Evolutionary conservation across 1,140 invertebrate genomes (phyloP), one percentile per base, ranked within the genome.

Genomic region (Drosophila sechellia): DNA sequence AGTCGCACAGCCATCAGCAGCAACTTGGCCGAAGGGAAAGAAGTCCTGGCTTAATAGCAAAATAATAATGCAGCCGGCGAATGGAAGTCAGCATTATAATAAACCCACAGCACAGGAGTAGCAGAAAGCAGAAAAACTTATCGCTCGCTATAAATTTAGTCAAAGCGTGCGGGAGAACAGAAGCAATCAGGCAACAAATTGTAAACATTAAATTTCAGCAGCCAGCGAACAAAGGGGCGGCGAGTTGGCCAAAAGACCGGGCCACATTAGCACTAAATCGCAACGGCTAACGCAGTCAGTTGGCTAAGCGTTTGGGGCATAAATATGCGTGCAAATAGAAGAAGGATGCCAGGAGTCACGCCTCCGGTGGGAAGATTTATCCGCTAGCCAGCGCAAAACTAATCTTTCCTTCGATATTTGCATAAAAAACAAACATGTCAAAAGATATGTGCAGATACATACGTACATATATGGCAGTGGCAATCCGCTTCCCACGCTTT

Each of bases 361-460:
- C 68, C 68, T 70, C 68, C 68, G 53, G 43, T 55, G 53, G 37
- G 10, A 25, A 79, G 59, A 84, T 84, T 84, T 84, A 84, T 79
- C 71, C 72, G 8, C 25, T 31, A 15, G 27, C 20, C 37, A 13
- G 49, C 52, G 42, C 42, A 48, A 70, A 68, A 87, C 79, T 87
- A 87, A 87, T 87, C 84, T 87, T 89, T 85, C 74, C 78, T 86
- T 83, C 84, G 84, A 87, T 87, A 87, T 87, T 87, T 87, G 83
- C 83, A 87, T 87, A 86, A 81, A 79, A 75, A 69, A 63, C 75
- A 87, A 86, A 81, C 76, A 83, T 83, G 79, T 87, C 84, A 87
- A 87, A 83, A 79, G 81, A 86, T 74, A 55, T 61, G 31, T 31
- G 31, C 31, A 31, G 1, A 65, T 53, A 56, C 48, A 68, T 13